A percentile compares a stretch with the other conserved stretches of the same genome.
Conservation (phyloP, 2,888 invertebrate species). For the Glaucopsyche alexis region DNA sequence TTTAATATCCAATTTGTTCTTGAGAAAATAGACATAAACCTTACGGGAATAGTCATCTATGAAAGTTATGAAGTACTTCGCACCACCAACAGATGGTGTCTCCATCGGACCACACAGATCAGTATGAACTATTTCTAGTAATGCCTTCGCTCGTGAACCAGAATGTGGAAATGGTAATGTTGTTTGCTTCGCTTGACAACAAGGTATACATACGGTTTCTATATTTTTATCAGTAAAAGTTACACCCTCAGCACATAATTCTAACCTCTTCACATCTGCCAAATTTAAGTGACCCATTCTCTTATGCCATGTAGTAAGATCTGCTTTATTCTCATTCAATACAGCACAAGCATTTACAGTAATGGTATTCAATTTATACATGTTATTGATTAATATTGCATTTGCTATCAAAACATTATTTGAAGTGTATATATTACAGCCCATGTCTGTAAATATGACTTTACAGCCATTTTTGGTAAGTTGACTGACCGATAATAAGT, state of each 20-base stretch:
- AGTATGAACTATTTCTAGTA: not conserved
- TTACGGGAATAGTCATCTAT: constrained; percentile 11
- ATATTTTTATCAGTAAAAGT: too few species aligned
- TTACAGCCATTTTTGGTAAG: too few species aligned
- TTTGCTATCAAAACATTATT: not conserved
- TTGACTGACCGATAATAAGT: too few species aligned
- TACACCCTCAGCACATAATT: too few species aligned
- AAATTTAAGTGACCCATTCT: too few species aligned
- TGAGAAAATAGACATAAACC: not conserved
- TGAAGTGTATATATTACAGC: too few species aligned
- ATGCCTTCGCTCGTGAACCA: not conserved
- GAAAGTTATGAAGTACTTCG: constrained; percentile 22
- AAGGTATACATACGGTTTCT: not conserved
- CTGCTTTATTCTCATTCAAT: too few species aligned
- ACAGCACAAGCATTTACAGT: not conserved
- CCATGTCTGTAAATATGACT: too few species aligned
- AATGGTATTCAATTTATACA: constrained; percentile 8
- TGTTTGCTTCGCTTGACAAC: constrained; percentile 6
- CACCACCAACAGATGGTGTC: constrained; percentile 4
- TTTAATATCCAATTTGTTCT: not conserved
- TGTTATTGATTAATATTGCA: constrained; percentile 11
- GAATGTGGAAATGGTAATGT: not conserved
- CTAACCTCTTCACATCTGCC: too few species aligned
- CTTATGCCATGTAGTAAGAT: too few species aligned
- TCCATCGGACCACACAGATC: too few species aligned